phyloP scores from a whole-genome alignment of 2,888 invertebrate species.

The Lapara coniferarum region DNA sequence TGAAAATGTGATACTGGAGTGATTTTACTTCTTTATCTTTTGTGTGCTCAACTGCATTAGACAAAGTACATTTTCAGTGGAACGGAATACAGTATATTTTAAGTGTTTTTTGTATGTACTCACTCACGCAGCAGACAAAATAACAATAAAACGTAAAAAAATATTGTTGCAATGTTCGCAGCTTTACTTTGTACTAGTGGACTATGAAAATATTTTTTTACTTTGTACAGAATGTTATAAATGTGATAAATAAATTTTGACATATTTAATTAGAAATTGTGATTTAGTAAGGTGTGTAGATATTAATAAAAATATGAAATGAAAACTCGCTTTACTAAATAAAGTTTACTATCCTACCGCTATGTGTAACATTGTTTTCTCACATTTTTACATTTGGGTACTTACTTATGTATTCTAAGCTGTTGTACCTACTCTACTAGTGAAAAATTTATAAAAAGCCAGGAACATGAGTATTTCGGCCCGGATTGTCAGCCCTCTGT shows the following conservation, averaged over 20 bases:
- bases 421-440: constrained; percentile 74
- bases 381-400: constrained; percentile 79
- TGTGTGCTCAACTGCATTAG: constrained; percentile 44
- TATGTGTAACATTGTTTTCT: constrained; percentile 73
- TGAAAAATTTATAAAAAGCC: constrained; percentile 59
- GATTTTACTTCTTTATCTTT: constrained; percentile 35
- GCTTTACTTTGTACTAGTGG: constrained; percentile 75
- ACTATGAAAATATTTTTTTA: constrained; percentile 81
- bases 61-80: constrained; percentile 47
- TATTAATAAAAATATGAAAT: constrained; percentile 63
- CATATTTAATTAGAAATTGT: constrained; percentile 77
- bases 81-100: constrained; percentile 39
- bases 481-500: constrained; percentile 78
- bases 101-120: constrained; percentile 41
- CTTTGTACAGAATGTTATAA: constrained; percentile 81
- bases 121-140: constrained; percentile 48
- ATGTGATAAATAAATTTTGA: constrained; percentile 82
- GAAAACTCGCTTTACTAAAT: constrained; percentile 77
- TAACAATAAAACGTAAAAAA: constrained; percentile 38
- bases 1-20: constrained; percentile 36
- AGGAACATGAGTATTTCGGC: constrained; percentile 76
- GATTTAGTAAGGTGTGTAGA: constrained; percentile 81
- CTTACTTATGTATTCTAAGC: constrained; percentile 77
- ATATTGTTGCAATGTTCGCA: constrained; percentile 61
- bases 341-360: constrained; percentile 67